Conservation (phyloP, 2,113 vertebrate species). For the Anseranas semipalmata region DNA sequence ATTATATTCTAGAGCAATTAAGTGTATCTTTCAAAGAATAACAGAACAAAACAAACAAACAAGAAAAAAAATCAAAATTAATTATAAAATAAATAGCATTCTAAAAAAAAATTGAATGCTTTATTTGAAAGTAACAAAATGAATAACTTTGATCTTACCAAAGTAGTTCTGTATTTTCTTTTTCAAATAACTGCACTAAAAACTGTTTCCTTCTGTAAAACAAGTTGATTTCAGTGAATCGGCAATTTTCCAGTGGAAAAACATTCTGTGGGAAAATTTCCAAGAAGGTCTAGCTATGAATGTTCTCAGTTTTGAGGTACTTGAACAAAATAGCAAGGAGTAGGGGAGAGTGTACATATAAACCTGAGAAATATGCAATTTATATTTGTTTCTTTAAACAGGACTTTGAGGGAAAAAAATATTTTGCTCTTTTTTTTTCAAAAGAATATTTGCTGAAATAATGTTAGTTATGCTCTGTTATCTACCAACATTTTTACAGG, state of each 20-base stretch:
- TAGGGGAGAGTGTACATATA: neutral
- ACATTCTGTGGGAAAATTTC: neutral
- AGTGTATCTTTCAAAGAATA: neutral
- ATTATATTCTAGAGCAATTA: neutral
- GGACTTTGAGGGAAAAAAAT: neutral
- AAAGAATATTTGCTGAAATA: neutral
- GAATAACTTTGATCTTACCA: neutral
- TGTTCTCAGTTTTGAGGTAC: neutral
- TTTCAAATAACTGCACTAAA: neutral
- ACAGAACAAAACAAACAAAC: too few relatives aligned
- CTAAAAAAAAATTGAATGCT: accelerated
- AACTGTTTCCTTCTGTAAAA: neutral
- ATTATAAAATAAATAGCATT: neutral
- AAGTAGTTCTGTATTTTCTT: neutral
- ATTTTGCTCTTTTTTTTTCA: neutral
- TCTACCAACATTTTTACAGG: neutral
- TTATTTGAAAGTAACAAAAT: neutral
- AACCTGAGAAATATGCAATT: neutral
- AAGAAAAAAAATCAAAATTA: neutral
- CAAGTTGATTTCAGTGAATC: neutral
- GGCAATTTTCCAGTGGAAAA: neutral
- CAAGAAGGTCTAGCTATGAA: neutral
- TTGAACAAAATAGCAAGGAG: neutral
- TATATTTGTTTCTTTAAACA: neutral
- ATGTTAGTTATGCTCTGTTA: neutral